Percentiles rank a stretch among this genome's conserved stretches.
Conservation (phyloP, 2,113 vertebrate species). For the Periophthalmus modestus region DNA sequence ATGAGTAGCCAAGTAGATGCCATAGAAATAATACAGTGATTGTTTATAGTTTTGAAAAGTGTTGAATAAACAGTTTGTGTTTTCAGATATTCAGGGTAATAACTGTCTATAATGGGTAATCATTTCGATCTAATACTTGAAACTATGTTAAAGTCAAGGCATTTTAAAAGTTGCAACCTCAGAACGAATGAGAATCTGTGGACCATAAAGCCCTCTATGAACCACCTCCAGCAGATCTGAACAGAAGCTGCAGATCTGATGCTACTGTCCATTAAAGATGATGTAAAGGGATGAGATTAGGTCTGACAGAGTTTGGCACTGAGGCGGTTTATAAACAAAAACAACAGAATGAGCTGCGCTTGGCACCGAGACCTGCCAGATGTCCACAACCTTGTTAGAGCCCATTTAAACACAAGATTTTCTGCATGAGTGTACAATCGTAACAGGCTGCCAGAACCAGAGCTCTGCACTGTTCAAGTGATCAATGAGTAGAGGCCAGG, state of each 20-base stretch:
- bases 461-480: constrained; percentile 7
- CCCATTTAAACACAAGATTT: constrained; percentile 6
- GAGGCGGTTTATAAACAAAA: constrained; percentile 13
- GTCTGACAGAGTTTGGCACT: constrained; percentile 33
- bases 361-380: constrained; percentile 21
- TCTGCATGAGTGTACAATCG: constrained; percentile 11
- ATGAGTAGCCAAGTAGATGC: not conserved
- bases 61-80: not conserved
- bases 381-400: constrained; percentile 11
- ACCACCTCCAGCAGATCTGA: not conserved
- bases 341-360: constrained; percentile 33
- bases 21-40: not conserved
- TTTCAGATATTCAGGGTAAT: not conserved
- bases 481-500: not conserved
- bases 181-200: not conserved
- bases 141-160: not conserved
- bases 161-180: not conserved
- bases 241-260: not conserved
- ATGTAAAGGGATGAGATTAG: constrained; percentile 21
- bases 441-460: constrained; percentile 3
- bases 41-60: not conserved
- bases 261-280: constrained; percentile 27
- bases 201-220: not conserved
- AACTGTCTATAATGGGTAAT: not conserved
- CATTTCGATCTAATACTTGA: not conserved